Evolutionary conservation across 2,113 vertebrate species (phyloP).

Genomic region (Cyprinodon brontotheroides): DNA sequence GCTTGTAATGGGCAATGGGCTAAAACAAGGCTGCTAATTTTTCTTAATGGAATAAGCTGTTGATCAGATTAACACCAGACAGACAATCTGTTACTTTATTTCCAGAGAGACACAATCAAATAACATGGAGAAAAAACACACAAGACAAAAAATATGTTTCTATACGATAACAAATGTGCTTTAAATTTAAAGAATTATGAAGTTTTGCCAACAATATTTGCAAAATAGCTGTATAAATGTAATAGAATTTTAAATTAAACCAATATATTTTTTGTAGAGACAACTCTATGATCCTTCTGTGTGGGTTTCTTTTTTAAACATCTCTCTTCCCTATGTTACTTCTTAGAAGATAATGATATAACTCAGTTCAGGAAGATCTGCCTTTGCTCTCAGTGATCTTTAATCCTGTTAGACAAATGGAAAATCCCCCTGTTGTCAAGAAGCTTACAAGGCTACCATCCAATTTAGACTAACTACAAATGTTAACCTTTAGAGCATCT

Average conservation of each 20-base stretch:
- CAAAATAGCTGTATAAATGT: not conserved
- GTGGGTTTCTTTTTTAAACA: not conserved
- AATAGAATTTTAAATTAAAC: not conserved
- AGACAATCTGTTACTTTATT: slow-evolving; percentile 19
- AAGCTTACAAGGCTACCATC: slow-evolving; percentile 21
- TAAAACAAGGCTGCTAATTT: slow-evolving; percentile 16
- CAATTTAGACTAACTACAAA: slow-evolving; percentile 32
- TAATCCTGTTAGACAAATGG: slow-evolving; percentile 62
- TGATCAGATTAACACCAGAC: slow-evolving; percentile 55
- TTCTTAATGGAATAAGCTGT: slow-evolving; percentile 53
- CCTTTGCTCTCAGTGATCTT: slow-evolving; percentile 33
- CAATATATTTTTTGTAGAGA: accelerated
- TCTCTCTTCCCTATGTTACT: not conserved
- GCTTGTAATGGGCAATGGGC: slow-evolving; percentile 15
- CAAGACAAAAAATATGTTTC: no score
- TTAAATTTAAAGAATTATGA: not conserved
- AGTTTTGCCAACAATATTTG: not conserved
- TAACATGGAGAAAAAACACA: not conserved
- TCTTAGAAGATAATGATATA: not conserved
- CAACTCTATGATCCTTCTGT: not conserved
- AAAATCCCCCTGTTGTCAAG: slow-evolving; percentile 17
- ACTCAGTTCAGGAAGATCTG: not conserved
- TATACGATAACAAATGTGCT: not conserved
- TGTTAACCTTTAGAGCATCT: slow-evolving; percentile 31
- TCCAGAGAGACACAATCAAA: slow-evolving; percentile 2